Evolutionary conservation across 2,888 invertebrate species (phyloP).

Genomic region (Chrysotoxum bicinctum): DNA sequence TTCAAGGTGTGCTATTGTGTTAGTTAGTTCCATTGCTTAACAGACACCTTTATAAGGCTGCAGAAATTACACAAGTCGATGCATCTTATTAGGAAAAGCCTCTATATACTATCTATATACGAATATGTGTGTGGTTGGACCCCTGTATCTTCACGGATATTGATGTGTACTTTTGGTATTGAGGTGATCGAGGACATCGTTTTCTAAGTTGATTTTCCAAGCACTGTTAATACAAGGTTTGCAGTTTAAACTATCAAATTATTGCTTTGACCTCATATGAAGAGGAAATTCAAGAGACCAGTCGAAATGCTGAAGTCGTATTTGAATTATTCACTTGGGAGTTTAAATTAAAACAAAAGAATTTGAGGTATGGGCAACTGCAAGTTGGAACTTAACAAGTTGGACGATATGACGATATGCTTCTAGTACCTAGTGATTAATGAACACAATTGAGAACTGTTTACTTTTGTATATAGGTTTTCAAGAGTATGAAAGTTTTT

Average conservation of each 20-base stretch:
- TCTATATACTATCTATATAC: neutral
- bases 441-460: no score
- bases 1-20: constrained; percentile 33
- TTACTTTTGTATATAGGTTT: no score
- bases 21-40: constrained; percentile 31
- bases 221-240: neutral
- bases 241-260: constrained; percentile 6
- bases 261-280: neutral
- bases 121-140: neutral
- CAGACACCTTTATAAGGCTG: constrained; percentile 43
- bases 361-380: neutral
- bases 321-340: neutral
- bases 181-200: neutral
- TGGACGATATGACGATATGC: neutral
- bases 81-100: constrained; percentile 37
- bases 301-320: neutral
- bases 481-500: no score
- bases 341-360: neutral
- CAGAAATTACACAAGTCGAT: constrained; percentile 10
- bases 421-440: no score
- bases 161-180: neutral
- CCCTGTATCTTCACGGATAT: neutral
- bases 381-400: neutral
- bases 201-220: neutral
- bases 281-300: neutral